Conservation (phyloP, 2,888 invertebrate genomes). For the Brassicogethes aeneus region DNA sequence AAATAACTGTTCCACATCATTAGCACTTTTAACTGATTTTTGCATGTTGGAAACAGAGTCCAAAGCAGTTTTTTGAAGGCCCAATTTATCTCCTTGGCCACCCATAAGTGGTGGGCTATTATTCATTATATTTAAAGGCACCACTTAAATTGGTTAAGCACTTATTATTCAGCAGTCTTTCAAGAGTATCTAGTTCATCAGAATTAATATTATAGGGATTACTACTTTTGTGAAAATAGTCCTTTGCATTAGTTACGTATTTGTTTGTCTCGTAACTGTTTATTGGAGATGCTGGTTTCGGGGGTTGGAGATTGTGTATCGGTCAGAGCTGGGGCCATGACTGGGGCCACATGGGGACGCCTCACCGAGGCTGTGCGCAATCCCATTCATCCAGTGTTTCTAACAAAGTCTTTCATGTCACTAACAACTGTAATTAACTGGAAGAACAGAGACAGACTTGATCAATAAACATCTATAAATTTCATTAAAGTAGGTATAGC, state of each 20-base stretch:
- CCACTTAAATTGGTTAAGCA: constrained; percentile 20
- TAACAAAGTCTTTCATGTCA: constrained; percentile 28
- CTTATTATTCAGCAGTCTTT: constrained; percentile 23
- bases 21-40: constrained; percentile 23
- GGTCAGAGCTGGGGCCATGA: constrained; percentile 93
- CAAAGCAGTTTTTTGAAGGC: constrained; percentile 47
- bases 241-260: too few relatives aligned
- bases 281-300: constrained; percentile 30
- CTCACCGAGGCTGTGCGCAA: constrained; percentile 46
- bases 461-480: constrained; percentile 20
- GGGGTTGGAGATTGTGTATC: constrained; percentile 50
- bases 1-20: constrained; percentile 58
- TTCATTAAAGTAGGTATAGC: constrained; percentile 16
- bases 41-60: constrained; percentile 41
- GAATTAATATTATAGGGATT: constrained; percentile 8
- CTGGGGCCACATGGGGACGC: constrained; percentile 57
- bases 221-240: constrained; percentile 15
- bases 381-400: constrained; percentile 44
- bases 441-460: constrained; percentile 18
- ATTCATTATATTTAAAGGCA: constrained; percentile 42
- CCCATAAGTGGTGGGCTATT: constrained; percentile 49
- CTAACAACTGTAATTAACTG: constrained; percentile 18
- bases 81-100: constrained; percentile 45
- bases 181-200: too few relatives aligned
- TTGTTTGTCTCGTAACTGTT: constrained; percentile 26